Percentiles rank a stretch among this genome's conserved stretches.
Conservation (phyloP, 1,140 invertebrate species). For the Lycorma delicatula region DNA sequence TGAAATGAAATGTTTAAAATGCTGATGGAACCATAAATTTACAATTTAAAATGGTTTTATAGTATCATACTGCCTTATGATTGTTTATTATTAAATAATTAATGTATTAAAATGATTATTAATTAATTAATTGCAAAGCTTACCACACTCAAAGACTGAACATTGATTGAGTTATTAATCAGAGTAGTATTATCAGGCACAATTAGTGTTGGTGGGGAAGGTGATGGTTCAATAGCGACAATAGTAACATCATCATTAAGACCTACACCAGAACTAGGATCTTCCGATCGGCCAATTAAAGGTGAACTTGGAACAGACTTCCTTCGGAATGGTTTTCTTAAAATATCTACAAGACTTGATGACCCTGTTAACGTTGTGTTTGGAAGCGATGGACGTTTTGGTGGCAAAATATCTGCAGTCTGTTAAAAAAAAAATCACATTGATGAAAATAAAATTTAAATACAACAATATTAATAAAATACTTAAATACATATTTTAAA, state of each 20-base stretch:
- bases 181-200: background rate
- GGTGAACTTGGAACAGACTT: constrained; percentile 56
- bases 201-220: background rate
- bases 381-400: constrained; percentile 35
- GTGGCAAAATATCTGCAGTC: constrained; percentile 4
- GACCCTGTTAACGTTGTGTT: constrained; percentile 40
- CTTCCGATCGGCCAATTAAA: constrained; percentile 25
- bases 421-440: constrained; percentile 1
- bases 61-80: no score
- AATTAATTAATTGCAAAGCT: no score
- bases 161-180: constrained; percentile 7
- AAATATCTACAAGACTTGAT: constrained; percentile 46
- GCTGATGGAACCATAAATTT: no score
- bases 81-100: no score
- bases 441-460: no score
- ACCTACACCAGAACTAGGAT: constrained; percentile 20
- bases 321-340: constrained; percentile 52
- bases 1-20: no score
- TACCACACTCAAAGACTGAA: constrained; percentile 17
- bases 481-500: no score
- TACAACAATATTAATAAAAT: no score
- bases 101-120: no score
- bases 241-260: constrained; percentile 7
- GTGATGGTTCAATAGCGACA: constrained; percentile 11
- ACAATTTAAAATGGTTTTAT: no score